Base-by-base conservation (phyloP, 2,888 invertebrate genomes). In the Sarcophaga subvicina region DNA sequence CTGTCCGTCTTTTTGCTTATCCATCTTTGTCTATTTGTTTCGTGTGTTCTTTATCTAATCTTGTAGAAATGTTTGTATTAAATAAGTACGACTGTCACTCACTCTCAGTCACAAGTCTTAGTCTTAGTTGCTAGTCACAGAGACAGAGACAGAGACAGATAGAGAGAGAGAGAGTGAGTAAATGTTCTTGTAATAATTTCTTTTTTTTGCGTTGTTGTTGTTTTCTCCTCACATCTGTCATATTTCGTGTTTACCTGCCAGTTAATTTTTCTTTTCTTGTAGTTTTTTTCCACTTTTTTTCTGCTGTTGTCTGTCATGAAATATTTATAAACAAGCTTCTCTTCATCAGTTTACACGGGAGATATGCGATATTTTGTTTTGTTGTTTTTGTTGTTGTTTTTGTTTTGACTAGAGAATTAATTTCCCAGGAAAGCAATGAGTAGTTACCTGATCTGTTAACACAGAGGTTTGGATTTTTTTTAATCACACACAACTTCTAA, bases 201-300 rank as follows among this genome's bases (percentile, higher is more conserved):
- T 8, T 37, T 8, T 37, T 37, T 8, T 8, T 37, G 1, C 10
- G 10, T 37, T 37, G 75, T 77, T 3, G 54, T 54, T 54, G 64
- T 73, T 70, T 83, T 71, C 77, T 47, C 60, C 71, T 78, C 59
- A 59, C 70, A 84, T 76, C 78, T 82, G 81, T 84, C 87, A 84
- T 77, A 69, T 80, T 69, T 63, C 69, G 67, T 80, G 77, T 79
- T 87, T 86, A 83, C 77, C 80, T 83, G 83, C 66, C 83, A 78
- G 79, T 80, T 81, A 66, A 66, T 37, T 45, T 67, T 66, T 45
- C 17, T 67, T 73, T 72, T n/a, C 47, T 69, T 63, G 37, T 67
- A 37, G 54, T 17, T 54, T 14, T 54, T 54, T 54, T 54, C 17
- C 17, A 17, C 5, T 54, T 54, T 54, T 54, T 54, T 54, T 54